Percentiles rank a stretch among this genome's conserved stretches.
Evolutionary conservation across 2,113 vertebrate species (phyloP).

Genomic region (Brevimyrus niger): DNA sequence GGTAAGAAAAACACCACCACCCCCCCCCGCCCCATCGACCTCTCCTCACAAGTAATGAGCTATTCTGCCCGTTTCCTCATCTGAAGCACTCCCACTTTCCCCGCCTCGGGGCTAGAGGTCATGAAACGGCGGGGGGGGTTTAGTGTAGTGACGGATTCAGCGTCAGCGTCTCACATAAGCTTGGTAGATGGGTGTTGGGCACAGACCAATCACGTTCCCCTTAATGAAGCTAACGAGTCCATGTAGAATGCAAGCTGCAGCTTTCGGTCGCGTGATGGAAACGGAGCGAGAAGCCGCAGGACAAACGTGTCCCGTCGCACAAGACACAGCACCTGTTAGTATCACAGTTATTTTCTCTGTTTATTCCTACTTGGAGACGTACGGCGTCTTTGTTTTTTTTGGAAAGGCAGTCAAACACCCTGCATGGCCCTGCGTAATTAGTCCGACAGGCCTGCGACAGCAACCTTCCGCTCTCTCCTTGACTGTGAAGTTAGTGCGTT

Average conservation of each 20-base stretch:
- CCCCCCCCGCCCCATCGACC: not conserved
- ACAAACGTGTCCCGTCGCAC: not conserved
- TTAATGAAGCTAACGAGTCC: slow-evolving; percentile 29
- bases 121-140: slow-evolving; percentile 14
- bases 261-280: not conserved
- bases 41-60: not conserved
- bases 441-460: not conserved
- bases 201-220: slow-evolving; percentile 25
- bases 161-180: slow-evolving; percentile 8
- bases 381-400: not conserved
- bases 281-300: not conserved
- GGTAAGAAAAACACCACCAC: not conserved
- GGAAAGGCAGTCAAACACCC: not conserved
- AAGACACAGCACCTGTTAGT: not conserved
- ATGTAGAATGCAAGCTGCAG: not conserved
- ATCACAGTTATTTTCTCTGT: not conserved
- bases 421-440: not conserved
- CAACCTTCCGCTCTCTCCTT: not conserved
- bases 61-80: slow-evolving; percentile 13
- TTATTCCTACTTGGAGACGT: not conserved
- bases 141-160: slow-evolving; percentile 24
- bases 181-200: slow-evolving; percentile 36
- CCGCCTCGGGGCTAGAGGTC: slow-evolving; percentile 37
- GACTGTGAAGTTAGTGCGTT: not conserved
- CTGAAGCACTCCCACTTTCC: slow-evolving; percentile 12